Conservation (phyloP, 2,113 vertebrate genomes). For the Protobothrops mucrosquamatus region DNA sequence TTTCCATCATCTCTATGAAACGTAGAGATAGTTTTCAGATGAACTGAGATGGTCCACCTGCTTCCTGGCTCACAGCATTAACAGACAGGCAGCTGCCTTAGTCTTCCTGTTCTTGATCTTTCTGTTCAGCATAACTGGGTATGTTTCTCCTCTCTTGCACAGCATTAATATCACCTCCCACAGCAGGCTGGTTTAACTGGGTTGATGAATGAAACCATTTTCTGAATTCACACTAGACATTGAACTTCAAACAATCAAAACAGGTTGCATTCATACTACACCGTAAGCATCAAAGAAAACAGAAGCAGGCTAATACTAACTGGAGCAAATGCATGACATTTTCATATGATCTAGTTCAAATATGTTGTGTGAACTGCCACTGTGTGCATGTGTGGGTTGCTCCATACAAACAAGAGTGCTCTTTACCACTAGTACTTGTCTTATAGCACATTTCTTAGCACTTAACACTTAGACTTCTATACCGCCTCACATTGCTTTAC, state of each 20-base stretch:
- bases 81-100: neutral
- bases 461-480: too few species aligned
- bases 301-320: neutral
- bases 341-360: neutral
- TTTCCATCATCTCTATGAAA: neutral
- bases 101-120: neutral
- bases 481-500: too few species aligned
- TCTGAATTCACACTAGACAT: neutral
- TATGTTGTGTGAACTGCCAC: neutral
- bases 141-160: neutral
- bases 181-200: neutral
- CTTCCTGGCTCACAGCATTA: neutral
- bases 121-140: neutral
- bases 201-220: neutral
- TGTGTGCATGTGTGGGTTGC: neutral
- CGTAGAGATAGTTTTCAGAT: neutral
- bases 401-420: neutral
- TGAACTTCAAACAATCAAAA: neutral
- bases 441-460: neutral
- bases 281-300: neutral
- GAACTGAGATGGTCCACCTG: neutral
- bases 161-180: neutral
- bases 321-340: neutral
- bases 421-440: neutral
- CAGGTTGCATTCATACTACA: neutral